Conservation (phyloP, 2,888 invertebrate genomes). For the Drosophila ochracea region DNA sequence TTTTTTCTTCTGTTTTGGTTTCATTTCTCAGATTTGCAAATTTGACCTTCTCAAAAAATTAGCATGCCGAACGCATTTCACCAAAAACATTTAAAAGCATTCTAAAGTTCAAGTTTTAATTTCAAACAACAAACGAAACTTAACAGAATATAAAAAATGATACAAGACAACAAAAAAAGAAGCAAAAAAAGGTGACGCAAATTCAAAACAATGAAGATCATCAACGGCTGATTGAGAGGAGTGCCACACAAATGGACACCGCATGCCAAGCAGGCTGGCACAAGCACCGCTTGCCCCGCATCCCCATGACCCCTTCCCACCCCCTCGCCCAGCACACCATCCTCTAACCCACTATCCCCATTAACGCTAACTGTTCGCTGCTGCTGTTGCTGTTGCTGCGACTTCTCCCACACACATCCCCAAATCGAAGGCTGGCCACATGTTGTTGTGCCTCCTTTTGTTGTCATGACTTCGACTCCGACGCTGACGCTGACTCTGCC, state of each 20-base stretch:
- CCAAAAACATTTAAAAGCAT: constrained; percentile 1
- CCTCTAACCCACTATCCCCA: not conserved
- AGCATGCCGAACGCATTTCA: constrained; percentile 16
- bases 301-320: not conserved
- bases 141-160: constrained; percentile 1
- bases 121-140: constrained; percentile 3
- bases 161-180: constrained; percentile 15
- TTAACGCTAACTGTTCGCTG: constrained; percentile 16
- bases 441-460: constrained; percentile 57
- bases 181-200: constrained; percentile 43
- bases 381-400: constrained; percentile 8
- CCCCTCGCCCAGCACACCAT: not conserved
- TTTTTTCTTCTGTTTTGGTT: not conserved
- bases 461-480: constrained; percentile 39
- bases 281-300: constrained; percentile 8
- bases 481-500: constrained; percentile 17
- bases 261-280: constrained; percentile 60
- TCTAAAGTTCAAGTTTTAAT: constrained; percentile 5
- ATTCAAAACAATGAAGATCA: constrained; percentile 80
- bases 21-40: not conserved
- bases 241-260: constrained; percentile 69
- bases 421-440: constrained; percentile 41
- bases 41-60: constrained; percentile 1
- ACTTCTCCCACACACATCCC: constrained; percentile 29
- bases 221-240: constrained; percentile 72